Percentiles rank a stretch among this genome's conserved stretches.
These are phyloP conservation scores for Arothron firmamentum DNA, from an alignment of 2,113 vertebrate genomes.

Conservation along the genomic window DNA sequence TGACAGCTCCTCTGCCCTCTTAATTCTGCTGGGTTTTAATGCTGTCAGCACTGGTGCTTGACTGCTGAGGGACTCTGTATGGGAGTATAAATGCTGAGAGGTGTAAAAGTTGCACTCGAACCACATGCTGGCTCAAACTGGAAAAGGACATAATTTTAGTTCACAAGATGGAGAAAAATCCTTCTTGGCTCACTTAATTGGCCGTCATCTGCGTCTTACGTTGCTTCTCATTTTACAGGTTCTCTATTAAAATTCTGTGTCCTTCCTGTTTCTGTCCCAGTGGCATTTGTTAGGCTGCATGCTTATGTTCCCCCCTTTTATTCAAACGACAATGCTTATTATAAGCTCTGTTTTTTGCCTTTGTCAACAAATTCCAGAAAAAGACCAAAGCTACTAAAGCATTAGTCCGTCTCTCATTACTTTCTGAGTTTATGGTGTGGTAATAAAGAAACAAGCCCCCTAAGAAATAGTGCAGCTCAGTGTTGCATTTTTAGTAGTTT, in stretches of 20 bases:
- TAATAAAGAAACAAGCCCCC: not conserved
- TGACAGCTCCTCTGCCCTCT: conserved; percentile 59
- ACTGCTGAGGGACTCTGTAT: conserved; percentile 45
- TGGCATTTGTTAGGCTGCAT: conserved; percentile 6
- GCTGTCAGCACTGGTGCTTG: conserved; percentile 50
- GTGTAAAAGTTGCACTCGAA: conserved; percentile 30
- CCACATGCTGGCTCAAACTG: conserved; percentile 23
- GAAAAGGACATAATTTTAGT: conserved; percentile 3
- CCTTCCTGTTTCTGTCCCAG: conserved; percentile 10
- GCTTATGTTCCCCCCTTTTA: not conserved
- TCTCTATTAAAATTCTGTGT: not conserved
- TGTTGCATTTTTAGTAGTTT: not conserved
- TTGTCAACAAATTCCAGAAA: conserved; percentile 4
- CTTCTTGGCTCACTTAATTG: conserved; percentile 17
- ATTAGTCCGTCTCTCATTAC: not conserved
- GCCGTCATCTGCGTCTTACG: not conserved
- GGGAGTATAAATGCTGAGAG: conserved; percentile 51
- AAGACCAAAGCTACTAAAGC: not conserved
- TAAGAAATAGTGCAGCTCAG: not conserved
- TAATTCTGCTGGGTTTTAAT: conserved; percentile 50
- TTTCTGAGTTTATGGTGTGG: not conserved
- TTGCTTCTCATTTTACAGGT: conserved; percentile 1
- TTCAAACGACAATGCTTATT: not conserved
- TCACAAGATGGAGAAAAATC: conserved; percentile 34
- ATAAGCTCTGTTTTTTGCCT: not conserved